Evolutionary conservation across 2,797 vertebrate species (phyloP).

Genomic region (Myotis myotis): DNA sequence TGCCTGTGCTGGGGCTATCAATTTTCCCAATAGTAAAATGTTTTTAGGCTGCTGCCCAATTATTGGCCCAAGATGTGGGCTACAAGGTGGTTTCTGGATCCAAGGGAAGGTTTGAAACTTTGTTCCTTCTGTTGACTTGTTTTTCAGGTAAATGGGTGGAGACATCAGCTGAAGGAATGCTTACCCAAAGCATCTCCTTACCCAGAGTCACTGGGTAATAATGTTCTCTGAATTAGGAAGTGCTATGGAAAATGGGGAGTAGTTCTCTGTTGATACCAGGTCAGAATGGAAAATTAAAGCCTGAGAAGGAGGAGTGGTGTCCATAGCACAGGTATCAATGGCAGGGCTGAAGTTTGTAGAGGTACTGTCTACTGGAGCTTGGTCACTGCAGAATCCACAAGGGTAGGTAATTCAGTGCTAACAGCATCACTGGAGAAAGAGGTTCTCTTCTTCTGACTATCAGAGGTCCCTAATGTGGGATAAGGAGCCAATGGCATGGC

Average conservation of each 20-base stretch:
- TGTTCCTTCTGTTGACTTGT: neutral
- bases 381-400: neutral
- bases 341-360: neutral
- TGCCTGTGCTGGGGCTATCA: constrained; percentile 3
- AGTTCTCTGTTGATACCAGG: neutral
- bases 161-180: constrained; percentile 30
- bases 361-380: neutral
- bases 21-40: neutral
- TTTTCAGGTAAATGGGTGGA: neutral
- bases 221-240: neutral
- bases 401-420: too few relatives aligned
- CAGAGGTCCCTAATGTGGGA: constrained; percentile 79
- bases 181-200: neutral
- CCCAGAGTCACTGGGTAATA: neutral
- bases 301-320: neutral
- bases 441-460: accelerated
- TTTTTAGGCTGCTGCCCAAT: neutral
- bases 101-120: constrained; percentile 51
- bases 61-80: constrained; percentile 77
- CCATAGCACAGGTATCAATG: neutral
- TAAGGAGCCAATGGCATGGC: constrained; percentile 74
- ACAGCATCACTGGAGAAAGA: neutral
- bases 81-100: constrained; percentile 68
- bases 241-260: neutral
- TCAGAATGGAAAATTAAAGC: constrained; percentile 28